phyloP scores from a whole-genome alignment of 1,140 invertebrate species.

The Popillia japonica region DNA sequence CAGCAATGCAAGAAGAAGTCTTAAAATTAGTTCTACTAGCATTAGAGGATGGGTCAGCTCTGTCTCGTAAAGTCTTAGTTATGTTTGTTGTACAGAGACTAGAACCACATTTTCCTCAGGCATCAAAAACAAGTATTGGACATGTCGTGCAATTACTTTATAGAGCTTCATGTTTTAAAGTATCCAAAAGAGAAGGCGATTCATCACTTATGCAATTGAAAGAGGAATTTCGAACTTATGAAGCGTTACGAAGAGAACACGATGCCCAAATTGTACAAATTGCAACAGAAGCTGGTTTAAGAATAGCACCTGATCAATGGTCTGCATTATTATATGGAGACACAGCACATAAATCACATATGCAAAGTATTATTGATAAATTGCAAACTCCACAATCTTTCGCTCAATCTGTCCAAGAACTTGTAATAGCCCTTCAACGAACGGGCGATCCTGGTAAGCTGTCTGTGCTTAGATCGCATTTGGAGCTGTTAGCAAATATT shows the following conservation, averaged over 20 bases:
- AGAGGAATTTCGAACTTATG: constrained; percentile 96
- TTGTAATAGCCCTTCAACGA: constrained; percentile 90
- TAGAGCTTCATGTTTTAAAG: constrained; percentile 97
- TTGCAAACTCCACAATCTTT: constrained; percentile 92
- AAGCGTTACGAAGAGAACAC: constrained; percentile 91
- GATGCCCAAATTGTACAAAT: constrained; percentile 99
- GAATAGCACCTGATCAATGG: constrained; percentile 99
- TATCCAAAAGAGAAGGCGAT: constrained; percentile 96
- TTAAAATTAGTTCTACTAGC: constrained; percentile 92
- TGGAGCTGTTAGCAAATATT: constrained; percentile 87
- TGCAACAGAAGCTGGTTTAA: constrained; percentile 94
- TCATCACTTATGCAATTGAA: constrained; percentile 99
- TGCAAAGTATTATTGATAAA: constrained; percentile 98
- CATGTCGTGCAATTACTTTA: constrained; percentile 98
- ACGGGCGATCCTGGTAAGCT: constrained; percentile 90
- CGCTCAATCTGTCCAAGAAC: constrained; percentile 88
- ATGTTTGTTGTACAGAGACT: constrained; percentile 98
- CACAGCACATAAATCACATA: constrained; percentile 93
- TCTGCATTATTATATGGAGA: constrained; percentile 96
- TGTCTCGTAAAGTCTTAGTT: constrained; percentile 96
- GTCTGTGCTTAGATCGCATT: constrained; percentile 75
- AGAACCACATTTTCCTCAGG: constrained; percentile 95
- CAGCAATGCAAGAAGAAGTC: constrained; percentile 98
- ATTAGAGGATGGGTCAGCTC: constrained; percentile 94
- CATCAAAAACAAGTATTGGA: constrained; percentile 97